These are phyloP conservation scores for Shinisaurus crocodilurus DNA, from an alignment of 2,113 vertebrate genomes.

Conservation along the genomic window DNA sequence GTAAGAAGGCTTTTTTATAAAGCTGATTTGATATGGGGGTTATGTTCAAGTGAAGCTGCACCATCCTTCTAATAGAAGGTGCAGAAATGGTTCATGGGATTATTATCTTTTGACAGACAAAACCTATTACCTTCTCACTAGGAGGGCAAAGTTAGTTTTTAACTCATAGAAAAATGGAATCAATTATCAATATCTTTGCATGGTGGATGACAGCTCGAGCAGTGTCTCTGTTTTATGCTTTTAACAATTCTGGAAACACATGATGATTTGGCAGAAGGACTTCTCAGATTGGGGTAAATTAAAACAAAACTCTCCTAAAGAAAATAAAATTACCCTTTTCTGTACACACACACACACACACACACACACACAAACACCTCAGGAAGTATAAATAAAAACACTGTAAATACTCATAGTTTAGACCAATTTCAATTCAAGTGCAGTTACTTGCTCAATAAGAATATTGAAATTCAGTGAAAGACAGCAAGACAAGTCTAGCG, in stretches of 20 bases:
- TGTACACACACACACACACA: neutral
- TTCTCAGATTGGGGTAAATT: constrained; percentile 45
- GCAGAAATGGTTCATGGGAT: constrained; percentile 64
- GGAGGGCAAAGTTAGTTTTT: constrained; percentile 70
- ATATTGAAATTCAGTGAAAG: constrained; percentile 6
- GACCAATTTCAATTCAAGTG: constrained; percentile 44
- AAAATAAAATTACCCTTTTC: constrained; percentile 43
- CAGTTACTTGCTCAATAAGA: neutral
- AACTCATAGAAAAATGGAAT: constrained; percentile 59
- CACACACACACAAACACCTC: constrained; percentile 54
- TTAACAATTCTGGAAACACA: constrained; percentile 46
- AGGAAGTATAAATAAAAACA: constrained; percentile 46
- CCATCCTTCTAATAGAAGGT: constrained; percentile 61
- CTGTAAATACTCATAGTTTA: constrained; percentile 22
- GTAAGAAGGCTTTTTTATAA: constrained; percentile 71
- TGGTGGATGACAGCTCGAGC: constrained; percentile 42
- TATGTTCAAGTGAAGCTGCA: constrained; percentile 58
- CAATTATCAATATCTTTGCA: constrained; percentile 70
- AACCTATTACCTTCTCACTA: constrained; percentile 70
- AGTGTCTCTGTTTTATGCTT: constrained; percentile 3
- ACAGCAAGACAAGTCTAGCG: constrained; percentile 1
- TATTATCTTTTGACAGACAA: constrained; percentile 71
- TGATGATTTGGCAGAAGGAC: constrained; percentile 53
- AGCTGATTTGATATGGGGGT: constrained; percentile 64
- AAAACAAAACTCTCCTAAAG: constrained; percentile 47